These are phyloP conservation scores for Drosophila pullipes DNA, from an alignment of 2,888 invertebrate species.

Conservation along the genomic window DNA sequence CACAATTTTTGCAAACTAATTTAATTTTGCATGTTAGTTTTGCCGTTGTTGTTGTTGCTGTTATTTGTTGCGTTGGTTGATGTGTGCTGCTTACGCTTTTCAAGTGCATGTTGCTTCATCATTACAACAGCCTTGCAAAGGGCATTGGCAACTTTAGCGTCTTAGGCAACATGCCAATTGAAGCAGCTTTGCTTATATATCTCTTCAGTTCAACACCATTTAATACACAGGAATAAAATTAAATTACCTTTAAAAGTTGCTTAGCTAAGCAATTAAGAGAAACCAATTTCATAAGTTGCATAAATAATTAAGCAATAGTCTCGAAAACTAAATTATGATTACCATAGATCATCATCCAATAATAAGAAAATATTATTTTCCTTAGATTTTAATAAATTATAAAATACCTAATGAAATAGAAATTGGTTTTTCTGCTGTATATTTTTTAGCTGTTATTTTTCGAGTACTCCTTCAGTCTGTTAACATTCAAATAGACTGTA, in stretches of 20 bases:
- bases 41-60: constrained; percentile 17
- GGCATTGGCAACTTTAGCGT: constrained; percentile 8
- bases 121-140: constrained; percentile 8
- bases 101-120: constrained; percentile 10
- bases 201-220: background rate
- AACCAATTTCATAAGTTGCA: background rate
- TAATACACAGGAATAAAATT: background rate
- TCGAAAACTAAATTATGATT: background rate
- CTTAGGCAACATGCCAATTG: constrained; percentile 8
- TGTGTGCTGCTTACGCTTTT: constrained; percentile 7
- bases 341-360: background rate
- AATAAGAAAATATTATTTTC: background rate
- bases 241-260: background rate
- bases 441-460: background rate
- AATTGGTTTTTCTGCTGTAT: background rate
- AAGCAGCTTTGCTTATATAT: background rate
- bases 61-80: constrained; percentile 31
- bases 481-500: background rate
- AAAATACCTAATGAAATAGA: background rate
- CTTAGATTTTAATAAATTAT: background rate
- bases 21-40: constrained; percentile 55
- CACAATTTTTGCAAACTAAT: constrained; percentile 63
- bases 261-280: background rate
- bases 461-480: background rate
- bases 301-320: background rate